Evolutionary conservation across 2,888 invertebrate species (phyloP).

Genomic region (Conomelus anceps): DNA sequence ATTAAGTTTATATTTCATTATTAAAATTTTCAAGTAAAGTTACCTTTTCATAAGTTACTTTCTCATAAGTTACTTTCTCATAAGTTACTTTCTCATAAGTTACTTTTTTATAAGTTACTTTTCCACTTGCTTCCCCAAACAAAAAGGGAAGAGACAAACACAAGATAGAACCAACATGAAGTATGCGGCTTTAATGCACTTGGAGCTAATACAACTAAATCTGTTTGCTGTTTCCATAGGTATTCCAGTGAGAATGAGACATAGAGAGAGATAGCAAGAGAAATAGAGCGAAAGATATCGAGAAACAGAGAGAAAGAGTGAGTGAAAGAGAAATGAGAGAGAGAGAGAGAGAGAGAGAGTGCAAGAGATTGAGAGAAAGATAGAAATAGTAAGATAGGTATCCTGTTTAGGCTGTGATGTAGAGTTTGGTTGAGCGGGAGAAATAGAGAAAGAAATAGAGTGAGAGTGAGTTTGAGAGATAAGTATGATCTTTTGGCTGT

Average conservation of each 20-base stretch:
- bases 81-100: too few relatives aligned
- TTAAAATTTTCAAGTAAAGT: too few relatives aligned
- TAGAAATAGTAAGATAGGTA: background rate
- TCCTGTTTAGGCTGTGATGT: too few relatives aligned
- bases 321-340: background rate
- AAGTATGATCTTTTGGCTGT: background rate
- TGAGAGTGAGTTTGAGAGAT: background rate
- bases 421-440: background rate
- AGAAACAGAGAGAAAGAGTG: background rate
- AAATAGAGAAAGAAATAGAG: background rate
- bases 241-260: background rate
- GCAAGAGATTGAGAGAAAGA: background rate
- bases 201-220: background rate
- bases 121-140: background rate
- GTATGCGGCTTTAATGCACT: too few relatives aligned
- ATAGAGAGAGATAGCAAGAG: background rate
- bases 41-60: too few relatives aligned
- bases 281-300: background rate
- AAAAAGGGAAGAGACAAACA: background rate
- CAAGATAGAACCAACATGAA: background rate
- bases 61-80: too few relatives aligned
- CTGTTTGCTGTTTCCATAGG: background rate
- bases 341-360: background rate
- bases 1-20: too few relatives aligned
- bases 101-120: background rate